These are phyloP conservation scores for Apocrypta bakeri DNA, from an alignment of 1,140 invertebrate species.

Conservation along the genomic window DNA sequence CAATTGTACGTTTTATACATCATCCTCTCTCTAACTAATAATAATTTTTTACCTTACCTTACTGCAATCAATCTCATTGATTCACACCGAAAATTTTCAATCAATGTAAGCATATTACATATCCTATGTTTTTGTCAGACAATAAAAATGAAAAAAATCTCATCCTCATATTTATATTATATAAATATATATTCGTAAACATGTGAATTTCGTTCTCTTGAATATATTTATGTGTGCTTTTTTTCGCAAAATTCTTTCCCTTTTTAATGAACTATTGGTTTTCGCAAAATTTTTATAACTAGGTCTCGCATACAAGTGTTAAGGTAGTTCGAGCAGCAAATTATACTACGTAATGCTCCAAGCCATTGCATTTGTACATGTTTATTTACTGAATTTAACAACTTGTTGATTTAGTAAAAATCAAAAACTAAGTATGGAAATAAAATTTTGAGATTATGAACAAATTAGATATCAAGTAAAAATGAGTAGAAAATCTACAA, in stretches of 20 bases:
- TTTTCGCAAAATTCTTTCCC: neutral
- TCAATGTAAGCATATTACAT: neutral
- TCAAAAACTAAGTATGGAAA: neutral
- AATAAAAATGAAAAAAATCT: neutral
- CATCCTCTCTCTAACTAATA: neutral
- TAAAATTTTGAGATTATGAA: neutral
- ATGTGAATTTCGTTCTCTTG: neutral
- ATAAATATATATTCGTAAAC: neutral
- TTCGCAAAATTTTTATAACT: neutral
- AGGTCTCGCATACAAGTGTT: neutral
- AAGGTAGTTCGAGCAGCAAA: slow-evolving; percentile 30
- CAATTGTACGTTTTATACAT: slow-evolving; percentile 24
- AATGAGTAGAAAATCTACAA: neutral
- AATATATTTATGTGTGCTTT: neutral
- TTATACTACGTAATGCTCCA: neutral
- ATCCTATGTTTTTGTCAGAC: neutral
- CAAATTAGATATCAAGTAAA: neutral
- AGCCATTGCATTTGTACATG: too few species aligned
- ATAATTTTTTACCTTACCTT: neutral
- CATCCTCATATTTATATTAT: neutral
- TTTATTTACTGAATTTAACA: neutral
- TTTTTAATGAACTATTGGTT: neutral
- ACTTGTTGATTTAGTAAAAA: neutral
- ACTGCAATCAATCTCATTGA: neutral
- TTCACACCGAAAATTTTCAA: neutral